Evolutionary conservation across 2,888 invertebrate genomes (phyloP).

Genomic region (Xanthorhoe designata): DNA sequence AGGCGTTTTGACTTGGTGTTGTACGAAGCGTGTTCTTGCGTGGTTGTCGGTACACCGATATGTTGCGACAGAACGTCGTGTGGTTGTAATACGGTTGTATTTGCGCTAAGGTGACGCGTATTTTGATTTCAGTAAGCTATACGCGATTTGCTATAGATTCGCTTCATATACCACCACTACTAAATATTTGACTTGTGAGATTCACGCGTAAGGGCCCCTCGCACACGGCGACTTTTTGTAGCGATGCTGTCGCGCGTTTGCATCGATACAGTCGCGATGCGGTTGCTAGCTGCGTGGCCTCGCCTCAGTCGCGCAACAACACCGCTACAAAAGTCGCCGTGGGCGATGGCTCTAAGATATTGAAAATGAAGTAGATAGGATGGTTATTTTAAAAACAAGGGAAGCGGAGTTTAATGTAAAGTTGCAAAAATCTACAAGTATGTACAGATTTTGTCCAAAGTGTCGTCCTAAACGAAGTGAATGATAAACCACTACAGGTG

Average conservation of each 20-base stretch:
- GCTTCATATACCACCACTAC: slow-evolving; percentile 7
- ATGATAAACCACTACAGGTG: slow-evolving; percentile 7
- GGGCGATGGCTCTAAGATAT: too few relatives aligned
- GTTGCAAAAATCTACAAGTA: slow-evolving; percentile 11
- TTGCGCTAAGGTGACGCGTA: slow-evolving; percentile 16
- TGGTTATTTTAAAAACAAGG: neutral
- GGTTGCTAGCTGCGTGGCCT: too few relatives aligned
- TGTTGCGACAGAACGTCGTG: slow-evolving; percentile 8
- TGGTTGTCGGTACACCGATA: slow-evolving; percentile 1
- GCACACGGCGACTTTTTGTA: too few relatives aligned
- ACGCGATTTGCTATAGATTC: slow-evolving; percentile 2
- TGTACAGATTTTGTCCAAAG: neutral
- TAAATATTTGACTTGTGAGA: slow-evolving; percentile 18
- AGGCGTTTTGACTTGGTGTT: slow-evolving; percentile 18
- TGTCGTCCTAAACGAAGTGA: neutral
- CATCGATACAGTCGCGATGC: too few relatives aligned
- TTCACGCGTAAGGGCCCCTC: slow-evolving; percentile 8
- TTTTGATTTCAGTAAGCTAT: slow-evolving; percentile 18
- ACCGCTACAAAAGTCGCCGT: too few relatives aligned
- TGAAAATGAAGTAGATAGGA: neutral
- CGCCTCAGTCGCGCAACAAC: too few relatives aligned
- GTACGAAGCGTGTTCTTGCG: slow-evolving; percentile 7
- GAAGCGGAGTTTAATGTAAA: neutral
- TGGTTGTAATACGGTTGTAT: slow-evolving; percentile 32
- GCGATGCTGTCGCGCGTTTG: too few relatives aligned